Evolutionary conservation across 2,797 vertebrate genomes (phyloP).

Genomic region (Zalophus californianus): DNA sequence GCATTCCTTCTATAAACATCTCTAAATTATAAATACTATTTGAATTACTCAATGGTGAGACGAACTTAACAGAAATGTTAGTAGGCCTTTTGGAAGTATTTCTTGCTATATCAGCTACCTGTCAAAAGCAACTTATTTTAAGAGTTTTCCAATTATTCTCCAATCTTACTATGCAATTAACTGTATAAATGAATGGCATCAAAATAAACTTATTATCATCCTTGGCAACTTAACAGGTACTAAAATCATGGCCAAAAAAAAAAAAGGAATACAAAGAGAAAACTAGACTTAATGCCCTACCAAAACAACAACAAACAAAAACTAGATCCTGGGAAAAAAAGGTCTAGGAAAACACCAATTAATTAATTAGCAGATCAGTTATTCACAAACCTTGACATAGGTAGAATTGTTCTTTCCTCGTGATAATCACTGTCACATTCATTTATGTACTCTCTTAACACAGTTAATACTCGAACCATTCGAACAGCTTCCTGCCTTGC

Average conservation of each 20-base stretch:
- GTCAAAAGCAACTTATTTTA: conserved; percentile 39
- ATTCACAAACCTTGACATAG: conserved; percentile 96
- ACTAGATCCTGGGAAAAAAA: neutral
- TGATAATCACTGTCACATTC: conserved; percentile 99
- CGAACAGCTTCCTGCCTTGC: conserved; percentile 98
- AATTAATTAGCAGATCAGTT: neutral
- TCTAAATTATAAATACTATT: conserved; percentile 27
- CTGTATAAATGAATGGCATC: neutral
- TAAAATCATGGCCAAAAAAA: neutral
- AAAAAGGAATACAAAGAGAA: neutral
- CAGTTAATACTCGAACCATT: conserved; percentile 99
- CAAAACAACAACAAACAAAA: neutral
- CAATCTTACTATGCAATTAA: neutral
- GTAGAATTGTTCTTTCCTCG: conserved; percentile 98
- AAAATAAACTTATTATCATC: conserved; percentile 24
- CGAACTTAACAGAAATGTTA: neutral
- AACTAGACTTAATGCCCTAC: neutral
- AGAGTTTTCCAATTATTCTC: conserved; percentile 5
- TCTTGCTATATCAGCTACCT: neutral
- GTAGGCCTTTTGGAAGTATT: conserved; percentile 25
- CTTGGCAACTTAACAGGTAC: neutral
- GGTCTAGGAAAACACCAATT: conserved; percentile 39
- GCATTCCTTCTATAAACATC: conserved; percentile 13
- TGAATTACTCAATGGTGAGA: conserved; percentile 46
- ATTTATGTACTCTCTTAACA: conserved; percentile 98